Conservation (phyloP, 2,888 invertebrate genomes). For the Margaritifera margaritifera region DNA sequence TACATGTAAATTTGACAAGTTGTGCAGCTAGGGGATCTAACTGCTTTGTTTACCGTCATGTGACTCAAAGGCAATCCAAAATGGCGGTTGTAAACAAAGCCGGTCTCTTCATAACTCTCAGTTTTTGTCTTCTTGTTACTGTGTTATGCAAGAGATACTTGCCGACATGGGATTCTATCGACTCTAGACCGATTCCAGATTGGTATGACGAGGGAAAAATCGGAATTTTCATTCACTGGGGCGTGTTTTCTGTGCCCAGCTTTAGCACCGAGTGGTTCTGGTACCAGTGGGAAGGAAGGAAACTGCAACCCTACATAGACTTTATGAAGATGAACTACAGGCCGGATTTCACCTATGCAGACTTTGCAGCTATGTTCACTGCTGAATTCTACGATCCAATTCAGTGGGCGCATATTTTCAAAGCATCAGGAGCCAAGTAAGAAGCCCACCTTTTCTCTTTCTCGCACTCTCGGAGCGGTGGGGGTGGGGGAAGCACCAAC, state of each 20-base stretch:
- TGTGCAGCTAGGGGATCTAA: too few relatives aligned
- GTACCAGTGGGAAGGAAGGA: slow-evolving; percentile 80
- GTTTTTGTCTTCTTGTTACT: background rate
- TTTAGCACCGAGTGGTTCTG: slow-evolving; percentile 88
- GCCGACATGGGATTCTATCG: slow-evolving; percentile 89
- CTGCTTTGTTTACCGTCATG: too few relatives aligned
- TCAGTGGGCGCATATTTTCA: slow-evolving; percentile 87
- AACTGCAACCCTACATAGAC: slow-evolving; percentile 54
- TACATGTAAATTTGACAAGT: too few relatives aligned
- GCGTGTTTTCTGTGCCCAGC: slow-evolving; percentile 69
- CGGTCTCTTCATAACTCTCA: background rate
- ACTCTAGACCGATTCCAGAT: slow-evolving; percentile 81
- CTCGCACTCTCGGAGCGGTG: too few relatives aligned
- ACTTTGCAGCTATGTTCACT: slow-evolving; percentile 89
- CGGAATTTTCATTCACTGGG: slow-evolving; percentile 75
- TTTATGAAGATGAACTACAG: slow-evolving; percentile 89
- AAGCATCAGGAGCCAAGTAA: slow-evolving; percentile 88
- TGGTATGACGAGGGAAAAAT: slow-evolving; percentile 74
- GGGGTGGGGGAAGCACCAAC: too few relatives aligned
- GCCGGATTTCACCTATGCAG: slow-evolving; percentile 89
- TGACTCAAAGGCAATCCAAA: too few relatives aligned
- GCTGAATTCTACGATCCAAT: slow-evolving; percentile 88
- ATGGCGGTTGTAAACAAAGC: background rate
- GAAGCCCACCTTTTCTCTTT: background rate
- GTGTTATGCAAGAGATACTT: slow-evolving; percentile 46